Base-by-base conservation (phyloP, 1,140 invertebrate genomes). In the Aphelinus atriplicis region DNA sequence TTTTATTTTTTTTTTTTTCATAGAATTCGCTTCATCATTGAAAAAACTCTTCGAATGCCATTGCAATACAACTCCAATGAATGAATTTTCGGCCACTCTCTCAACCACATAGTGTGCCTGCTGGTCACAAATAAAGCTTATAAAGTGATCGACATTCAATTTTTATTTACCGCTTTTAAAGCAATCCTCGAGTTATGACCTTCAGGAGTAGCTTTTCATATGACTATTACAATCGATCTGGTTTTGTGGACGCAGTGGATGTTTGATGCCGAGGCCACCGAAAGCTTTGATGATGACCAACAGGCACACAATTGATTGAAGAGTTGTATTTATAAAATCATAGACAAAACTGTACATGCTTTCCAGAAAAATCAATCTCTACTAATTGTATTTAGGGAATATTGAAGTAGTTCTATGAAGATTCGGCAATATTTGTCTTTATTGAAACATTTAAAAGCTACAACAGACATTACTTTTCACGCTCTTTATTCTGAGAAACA, bases 161-260 rank as follows among this genome's bases (percentile, higher is more conserved):
- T 10, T 61, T 62, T 71, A 48, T 67, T 53, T 62, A 55, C 9
- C 3, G n/a, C 51, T 43, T 4, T 26, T 42, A 63, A 7, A 56
- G 0, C 42, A 60, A 42, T 64, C 9, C 46, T 64, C n/a, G 53
- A 53, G 9, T 45, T 73, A 66, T 6, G n/a, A 50, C 45, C 9
- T 45, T 53, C 51, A 64, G 48, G 53, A 64, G 43, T 7, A n/a
- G 47, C 42, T 53, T 61, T 57, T 7, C 55, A 70, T 47, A 7
- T n/a, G 6, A 45, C 5, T n/a, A 55, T 68, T 26, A n/a, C 7
- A 26, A 73, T 78, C 72, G 74, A 79, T 75, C 85, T 88, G 86
- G 86, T 88, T 88, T 87, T 87, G 86, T 86, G 80, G 81, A 82
- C 85, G 82, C 86, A 88, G 86, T 87, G 84, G 85, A 85, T 85